Conservation (phyloP, 2,113 vertebrate genomes). For the Corythaeola cristata region DNA sequence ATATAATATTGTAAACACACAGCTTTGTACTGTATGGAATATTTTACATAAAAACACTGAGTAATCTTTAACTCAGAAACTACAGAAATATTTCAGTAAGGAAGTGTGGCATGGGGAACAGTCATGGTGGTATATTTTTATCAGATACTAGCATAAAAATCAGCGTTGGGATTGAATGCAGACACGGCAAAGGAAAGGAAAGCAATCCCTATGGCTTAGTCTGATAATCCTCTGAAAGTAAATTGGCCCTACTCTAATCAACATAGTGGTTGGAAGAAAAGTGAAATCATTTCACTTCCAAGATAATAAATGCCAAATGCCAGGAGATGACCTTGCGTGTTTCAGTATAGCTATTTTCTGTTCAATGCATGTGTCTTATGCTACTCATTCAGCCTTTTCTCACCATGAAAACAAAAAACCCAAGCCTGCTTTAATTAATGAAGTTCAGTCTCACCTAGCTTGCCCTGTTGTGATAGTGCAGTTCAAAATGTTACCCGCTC, state of each 20-base stretch:
- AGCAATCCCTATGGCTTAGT: slow-evolving; percentile 41
- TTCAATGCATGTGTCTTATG: accelerated
- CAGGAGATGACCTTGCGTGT: neutral
- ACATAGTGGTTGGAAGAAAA: slow-evolving; percentile 42
- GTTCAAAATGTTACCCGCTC: neutral
- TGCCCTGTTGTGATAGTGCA: slow-evolving; percentile 56
- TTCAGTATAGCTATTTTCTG: neutral
- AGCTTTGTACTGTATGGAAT: neutral
- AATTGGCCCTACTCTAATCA: slow-evolving; percentile 60
- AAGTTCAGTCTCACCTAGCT: slow-evolving; percentile 43
- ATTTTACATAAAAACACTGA: neutral
- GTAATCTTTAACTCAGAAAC: neutral
- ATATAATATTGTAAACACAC: neutral
- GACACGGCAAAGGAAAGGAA: slow-evolving; percentile 46
- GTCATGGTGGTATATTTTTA: neutral
- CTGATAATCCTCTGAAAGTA: slow-evolving; percentile 66
- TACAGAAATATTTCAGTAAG: neutral
- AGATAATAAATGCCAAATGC: neutral
- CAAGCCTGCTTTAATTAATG: slow-evolving; percentile 55
- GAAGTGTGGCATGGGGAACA: accelerated
- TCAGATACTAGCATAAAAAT: neutral
- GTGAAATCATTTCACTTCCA: slow-evolving; percentile 47
- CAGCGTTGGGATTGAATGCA: neutral
- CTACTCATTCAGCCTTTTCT: neutral
- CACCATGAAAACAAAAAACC: neutral